Conservation (phyloP, 1,140 invertebrate genomes). For the Drosophila santomea region DNA sequence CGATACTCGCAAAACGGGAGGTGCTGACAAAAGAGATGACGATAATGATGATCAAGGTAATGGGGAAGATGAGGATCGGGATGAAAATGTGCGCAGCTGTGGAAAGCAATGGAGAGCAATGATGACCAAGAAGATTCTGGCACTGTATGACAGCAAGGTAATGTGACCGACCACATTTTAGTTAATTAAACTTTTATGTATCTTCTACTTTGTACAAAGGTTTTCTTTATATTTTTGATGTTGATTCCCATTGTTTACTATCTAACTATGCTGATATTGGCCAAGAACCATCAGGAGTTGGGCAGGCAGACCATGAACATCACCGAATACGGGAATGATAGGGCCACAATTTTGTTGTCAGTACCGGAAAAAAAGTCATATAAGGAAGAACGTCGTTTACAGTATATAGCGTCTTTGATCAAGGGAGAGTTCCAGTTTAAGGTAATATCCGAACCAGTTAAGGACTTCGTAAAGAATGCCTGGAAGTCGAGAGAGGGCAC, state of each 20-base stretch:
- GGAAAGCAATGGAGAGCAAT: conserved; percentile 18
- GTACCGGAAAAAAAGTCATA: neutral
- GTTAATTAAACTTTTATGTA: too few species aligned
- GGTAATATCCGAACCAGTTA: neutral
- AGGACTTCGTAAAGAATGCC: neutral
- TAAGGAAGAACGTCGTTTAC: neutral
- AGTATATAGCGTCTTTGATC: neutral
- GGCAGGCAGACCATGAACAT: neutral
- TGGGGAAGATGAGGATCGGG: neutral
- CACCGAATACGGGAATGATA: neutral
- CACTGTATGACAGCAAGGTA: conserved; percentile 1
- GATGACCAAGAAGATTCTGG: conserved; percentile 9
- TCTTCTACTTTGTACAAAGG: neutral
- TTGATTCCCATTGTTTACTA: neutral
- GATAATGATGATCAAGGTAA: neutral
- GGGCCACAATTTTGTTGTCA: neutral
- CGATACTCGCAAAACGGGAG: neutral
- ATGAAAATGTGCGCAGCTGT: neutral
- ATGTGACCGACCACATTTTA: neutral
- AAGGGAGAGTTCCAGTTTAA: neutral
- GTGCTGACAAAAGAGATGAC: neutral
- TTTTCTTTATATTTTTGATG: neutral
- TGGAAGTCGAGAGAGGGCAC: neutral
- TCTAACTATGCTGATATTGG: neutral
- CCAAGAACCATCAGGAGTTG: too few species aligned